A percentile compares a stretch with the other conserved stretches of the same genome.
Evolutionary conservation across 2,113 vertebrate genomes (phyloP).

Genomic region (Kryptolebias marmoratus): DNA sequence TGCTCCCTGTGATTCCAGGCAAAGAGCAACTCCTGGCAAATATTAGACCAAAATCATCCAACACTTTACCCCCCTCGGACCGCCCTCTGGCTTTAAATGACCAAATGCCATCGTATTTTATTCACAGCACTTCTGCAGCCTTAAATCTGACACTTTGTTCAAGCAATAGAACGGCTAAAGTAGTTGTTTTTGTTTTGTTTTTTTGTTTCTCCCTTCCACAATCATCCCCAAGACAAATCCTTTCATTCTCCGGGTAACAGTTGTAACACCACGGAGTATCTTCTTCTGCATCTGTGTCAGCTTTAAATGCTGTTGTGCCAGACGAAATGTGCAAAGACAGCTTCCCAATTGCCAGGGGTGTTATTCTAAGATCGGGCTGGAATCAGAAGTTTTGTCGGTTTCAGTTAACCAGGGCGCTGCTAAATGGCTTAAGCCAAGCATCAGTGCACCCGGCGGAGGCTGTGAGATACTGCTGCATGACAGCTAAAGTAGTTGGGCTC

Average conservation of each 20-base stretch:
- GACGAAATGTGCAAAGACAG: constrained; percentile 67
- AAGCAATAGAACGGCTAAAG: constrained; percentile 28
- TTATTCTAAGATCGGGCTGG: constrained; percentile 75
- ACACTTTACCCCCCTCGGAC: constrained; percentile 53
- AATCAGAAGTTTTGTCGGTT: constrained; percentile 81
- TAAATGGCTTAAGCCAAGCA: constrained; percentile 73
- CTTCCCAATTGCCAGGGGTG: constrained; percentile 70
- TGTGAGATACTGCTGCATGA: constrained; percentile 73
- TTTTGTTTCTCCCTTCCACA: constrained; percentile 7
- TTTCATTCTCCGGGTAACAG: constrained; percentile 55
- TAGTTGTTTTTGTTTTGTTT: too few species aligned
- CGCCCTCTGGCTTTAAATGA: constrained; percentile 50
- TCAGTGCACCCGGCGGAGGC: constrained; percentile 70
- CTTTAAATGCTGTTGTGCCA: constrained; percentile 60
- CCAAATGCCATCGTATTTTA: constrained; percentile 64
- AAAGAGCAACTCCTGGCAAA: constrained; percentile 62
- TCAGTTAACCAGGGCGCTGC: constrained; percentile 72
- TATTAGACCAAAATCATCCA: constrained; percentile 39
- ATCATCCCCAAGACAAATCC: constrained; percentile 32
- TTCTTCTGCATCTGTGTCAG: constrained; percentile 62
- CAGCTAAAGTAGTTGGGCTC: constrained; percentile 82
- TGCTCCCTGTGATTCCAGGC: constrained; percentile 41
- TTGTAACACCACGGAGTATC: constrained; percentile 62
- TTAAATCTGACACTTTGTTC: constrained; percentile 34
- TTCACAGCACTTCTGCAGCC: constrained; percentile 45